A percentile compares a stretch with the other conserved stretches of the same genome.
These are phyloP conservation scores for Uria aalge DNA, from an alignment of 2,113 vertebrate genomes.

Conservation along the genomic window DNA sequence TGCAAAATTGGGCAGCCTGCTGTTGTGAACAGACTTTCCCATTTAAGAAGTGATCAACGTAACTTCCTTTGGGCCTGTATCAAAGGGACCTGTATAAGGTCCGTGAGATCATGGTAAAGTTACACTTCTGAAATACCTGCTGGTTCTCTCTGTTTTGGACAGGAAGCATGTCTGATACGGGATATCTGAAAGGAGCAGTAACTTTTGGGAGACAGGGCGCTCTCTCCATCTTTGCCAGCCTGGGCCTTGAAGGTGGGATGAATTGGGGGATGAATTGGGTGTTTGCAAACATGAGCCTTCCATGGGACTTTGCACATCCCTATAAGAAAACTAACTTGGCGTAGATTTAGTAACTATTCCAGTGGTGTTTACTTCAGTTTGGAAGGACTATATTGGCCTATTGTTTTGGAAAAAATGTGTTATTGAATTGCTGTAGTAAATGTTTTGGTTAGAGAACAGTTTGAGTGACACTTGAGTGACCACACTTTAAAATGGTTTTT, in stretches of 20 bases:
- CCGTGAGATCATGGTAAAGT: background rate
- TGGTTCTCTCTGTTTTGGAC: background rate
- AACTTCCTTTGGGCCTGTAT: background rate
- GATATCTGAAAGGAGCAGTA: background rate
- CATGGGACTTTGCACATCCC: background rate
- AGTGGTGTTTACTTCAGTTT: background rate
- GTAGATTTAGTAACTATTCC: background rate
- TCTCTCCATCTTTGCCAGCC: background rate
- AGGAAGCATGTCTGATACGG: background rate
- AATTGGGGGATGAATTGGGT: background rate
- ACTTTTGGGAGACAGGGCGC: background rate
- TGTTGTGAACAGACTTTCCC: background rate
- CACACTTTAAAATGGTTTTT: background rate
- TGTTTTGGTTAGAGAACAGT: background rate
- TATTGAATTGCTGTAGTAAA: background rate
- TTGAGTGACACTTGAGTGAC: background rate
- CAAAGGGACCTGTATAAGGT: accelerated
- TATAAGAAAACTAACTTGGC: background rate
- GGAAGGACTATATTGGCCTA: background rate
- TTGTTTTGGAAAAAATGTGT: background rate
- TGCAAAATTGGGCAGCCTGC: background rate
- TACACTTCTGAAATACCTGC: background rate
- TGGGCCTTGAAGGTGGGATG: background rate
- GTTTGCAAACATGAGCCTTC: background rate
- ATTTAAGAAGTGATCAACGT: background rate